Evolutionary conservation across 2,797 vertebrate genomes (phyloP).

Genomic region (Helarctos malayanus): DNA sequence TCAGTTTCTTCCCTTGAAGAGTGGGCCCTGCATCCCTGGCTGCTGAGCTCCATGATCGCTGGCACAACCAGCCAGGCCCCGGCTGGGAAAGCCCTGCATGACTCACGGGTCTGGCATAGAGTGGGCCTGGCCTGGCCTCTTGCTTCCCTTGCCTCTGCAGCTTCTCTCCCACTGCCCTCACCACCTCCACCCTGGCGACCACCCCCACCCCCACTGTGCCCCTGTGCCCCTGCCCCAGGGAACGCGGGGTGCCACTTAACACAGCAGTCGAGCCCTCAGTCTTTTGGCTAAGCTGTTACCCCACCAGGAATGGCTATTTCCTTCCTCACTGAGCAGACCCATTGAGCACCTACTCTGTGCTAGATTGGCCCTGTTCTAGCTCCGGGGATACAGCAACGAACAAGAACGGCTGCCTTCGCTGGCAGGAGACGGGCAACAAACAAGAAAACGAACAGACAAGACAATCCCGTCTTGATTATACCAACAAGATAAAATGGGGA

Average conservation of each 20-base stretch:
- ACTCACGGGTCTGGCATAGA: constrained; percentile 56
- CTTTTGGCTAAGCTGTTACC: not conserved
- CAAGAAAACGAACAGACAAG: not conserved
- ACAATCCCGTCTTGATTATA: not conserved
- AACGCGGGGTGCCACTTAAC: not conserved
- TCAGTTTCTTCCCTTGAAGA: constrained; percentile 30
- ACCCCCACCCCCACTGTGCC: no score
- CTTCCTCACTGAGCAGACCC: not conserved
- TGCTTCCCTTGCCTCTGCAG: not conserved
- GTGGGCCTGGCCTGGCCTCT: not conserved
- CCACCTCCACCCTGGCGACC: not conserved
- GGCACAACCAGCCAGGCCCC: not conserved
- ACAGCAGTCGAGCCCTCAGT: not conserved
- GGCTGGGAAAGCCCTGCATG: constrained; percentile 64
- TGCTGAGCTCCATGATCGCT: not conserved
- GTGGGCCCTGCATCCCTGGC: not conserved
- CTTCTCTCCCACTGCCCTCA: not conserved
- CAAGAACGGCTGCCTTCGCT: not conserved
- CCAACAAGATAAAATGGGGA: not conserved
- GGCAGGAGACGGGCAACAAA: not conserved
- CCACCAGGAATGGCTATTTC: not conserved
- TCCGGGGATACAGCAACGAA: not conserved
- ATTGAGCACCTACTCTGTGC: not conserved
- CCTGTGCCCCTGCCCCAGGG: not conserved
- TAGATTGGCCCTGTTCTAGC: not conserved